A percentile compares a stretch with the other conserved stretches of the same genome.
Evolutionary conservation across 2,797 vertebrate genomes (phyloP).

Genomic region (Propithecus deckenii): DNA sequence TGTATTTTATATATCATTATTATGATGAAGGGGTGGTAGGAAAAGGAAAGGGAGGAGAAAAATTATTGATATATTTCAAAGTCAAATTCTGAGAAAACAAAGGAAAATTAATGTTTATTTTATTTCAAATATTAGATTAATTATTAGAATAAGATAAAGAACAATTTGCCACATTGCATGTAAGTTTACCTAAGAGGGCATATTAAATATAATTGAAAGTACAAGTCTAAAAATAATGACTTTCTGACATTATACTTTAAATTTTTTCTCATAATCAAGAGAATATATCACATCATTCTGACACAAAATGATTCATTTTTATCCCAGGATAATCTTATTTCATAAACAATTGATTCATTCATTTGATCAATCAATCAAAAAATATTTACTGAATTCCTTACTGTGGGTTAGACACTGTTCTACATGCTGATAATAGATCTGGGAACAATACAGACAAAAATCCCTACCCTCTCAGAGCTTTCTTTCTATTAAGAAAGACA

Average conservation of each 20-base stretch:
- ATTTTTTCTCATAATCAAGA: slow-evolving; percentile 10
- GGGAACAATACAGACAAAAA: not conserved
- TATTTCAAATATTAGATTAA: slow-evolving; percentile 13
- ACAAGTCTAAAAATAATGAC: not conserved
- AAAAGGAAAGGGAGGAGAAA: not conserved
- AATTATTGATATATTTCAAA: not conserved
- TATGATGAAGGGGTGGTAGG: not conserved
- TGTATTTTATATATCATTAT: slow-evolving; percentile 9
- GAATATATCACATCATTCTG: not conserved
- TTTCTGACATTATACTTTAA: not conserved
- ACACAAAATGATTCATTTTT: not conserved
- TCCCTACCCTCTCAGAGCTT: not conserved
- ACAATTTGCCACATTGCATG: not conserved
- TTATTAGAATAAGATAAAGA: slow-evolving; percentile 32
- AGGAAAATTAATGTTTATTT: not conserved
- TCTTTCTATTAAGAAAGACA: not conserved
- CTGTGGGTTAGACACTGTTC: not conserved
- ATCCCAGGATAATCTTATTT: not conserved
- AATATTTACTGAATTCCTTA: not conserved
- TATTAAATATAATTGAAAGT: not conserved
- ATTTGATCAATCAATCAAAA: not conserved
- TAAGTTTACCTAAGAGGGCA: not conserved
- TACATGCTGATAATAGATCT: not conserved
- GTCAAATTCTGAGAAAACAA: slow-evolving; percentile 19
- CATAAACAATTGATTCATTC: not conserved